Conservation (phyloP, 1,140 invertebrate species). For the Drosophila sulfurigaster region DNA sequence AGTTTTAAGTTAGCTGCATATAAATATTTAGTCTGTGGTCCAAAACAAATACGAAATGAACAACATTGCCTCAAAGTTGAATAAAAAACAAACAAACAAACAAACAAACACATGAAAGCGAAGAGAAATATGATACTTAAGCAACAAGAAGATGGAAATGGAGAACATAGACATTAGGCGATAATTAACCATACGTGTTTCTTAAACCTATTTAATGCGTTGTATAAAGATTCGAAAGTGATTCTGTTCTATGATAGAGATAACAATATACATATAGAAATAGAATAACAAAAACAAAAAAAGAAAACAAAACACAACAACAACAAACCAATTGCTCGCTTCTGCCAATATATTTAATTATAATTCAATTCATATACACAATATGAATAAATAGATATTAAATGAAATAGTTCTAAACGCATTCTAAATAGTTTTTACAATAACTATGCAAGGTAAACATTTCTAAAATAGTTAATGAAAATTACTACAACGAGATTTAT, state of each 20-base stretch:
- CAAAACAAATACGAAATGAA: slow-evolving; percentile 36
- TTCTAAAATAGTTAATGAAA: slow-evolving; percentile 21
- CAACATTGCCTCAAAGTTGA: slow-evolving; percentile 44
- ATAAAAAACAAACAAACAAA: too few species aligned
- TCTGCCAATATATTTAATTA: slow-evolving; percentile 75
- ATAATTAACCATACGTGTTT: slow-evolving; percentile 19
- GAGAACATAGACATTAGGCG: slow-evolving; percentile 8
- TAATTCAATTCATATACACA: slow-evolving; percentile 43
- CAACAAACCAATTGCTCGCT: slow-evolving; percentile 72
- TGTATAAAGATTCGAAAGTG: slow-evolving; percentile 25
- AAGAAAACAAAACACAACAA: slow-evolving; percentile 40
- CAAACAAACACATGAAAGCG: too few species aligned
- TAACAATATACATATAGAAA: slow-evolving; percentile 12
- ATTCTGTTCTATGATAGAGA: slow-evolving; percentile 14
- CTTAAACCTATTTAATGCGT: slow-evolving; percentile 27
- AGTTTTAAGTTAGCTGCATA: slow-evolving; percentile 52
- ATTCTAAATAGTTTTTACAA: slow-evolving; percentile 47
- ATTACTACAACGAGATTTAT: slow-evolving; percentile 58
- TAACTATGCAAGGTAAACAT: slow-evolving; percentile 22
- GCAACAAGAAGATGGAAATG: not conserved
- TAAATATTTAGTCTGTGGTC: slow-evolving; percentile 45
- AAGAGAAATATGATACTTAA: slow-evolving; percentile 29
- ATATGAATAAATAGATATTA: slow-evolving; percentile 32
- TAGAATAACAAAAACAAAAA: slow-evolving; percentile 23
- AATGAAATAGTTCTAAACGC: slow-evolving; percentile 21